Evolutionary conservation across 2,888 invertebrate genomes (phyloP).

Genomic region (Drosophila ezoana): DNA sequence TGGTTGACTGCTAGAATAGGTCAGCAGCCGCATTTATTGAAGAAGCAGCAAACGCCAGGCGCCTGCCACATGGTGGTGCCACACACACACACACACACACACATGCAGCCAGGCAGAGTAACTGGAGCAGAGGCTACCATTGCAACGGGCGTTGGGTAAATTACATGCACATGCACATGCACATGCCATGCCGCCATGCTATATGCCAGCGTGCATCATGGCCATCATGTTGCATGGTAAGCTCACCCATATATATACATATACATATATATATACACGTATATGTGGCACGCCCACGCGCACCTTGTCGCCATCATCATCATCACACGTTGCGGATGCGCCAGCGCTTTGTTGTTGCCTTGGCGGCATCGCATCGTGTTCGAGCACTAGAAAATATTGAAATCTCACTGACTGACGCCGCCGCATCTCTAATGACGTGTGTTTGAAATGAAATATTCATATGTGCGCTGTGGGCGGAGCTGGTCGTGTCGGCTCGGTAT

Average conservation of each 20-base stretch:
- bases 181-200: constrained; percentile 40
- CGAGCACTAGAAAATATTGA: constrained; percentile 75
- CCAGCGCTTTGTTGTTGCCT: constrained; percentile 48
- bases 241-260: constrained; percentile 5
- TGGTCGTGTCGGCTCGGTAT: constrained; percentile 5
- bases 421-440: constrained; percentile 76
- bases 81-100: constrained; percentile 16
- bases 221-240: constrained; percentile 49
- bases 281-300: constrained; percentile 23
- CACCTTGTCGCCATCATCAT: constrained; percentile 34
- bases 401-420: constrained; percentile 77
- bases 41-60: constrained; percentile 50
- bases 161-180: constrained; percentile 65
- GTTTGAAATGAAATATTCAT: constrained; percentile 80
- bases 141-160: constrained; percentile 69
- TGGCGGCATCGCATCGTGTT: constrained; percentile 40
- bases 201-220: constrained; percentile 19
- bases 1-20: constrained; percentile 83
- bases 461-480: constrained; percentile 47
- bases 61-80: constrained; percentile 43
- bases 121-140: constrained; percentile 49
- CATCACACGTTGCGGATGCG: constrained; percentile 42
- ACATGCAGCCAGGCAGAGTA: constrained; percentile 4
- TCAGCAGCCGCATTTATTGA: constrained; percentile 79
- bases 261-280: constrained; percentile 1